Evolutionary conservation across 2,888 invertebrate species (phyloP).

Genomic region (Ryuthela nishihirai): DNA sequence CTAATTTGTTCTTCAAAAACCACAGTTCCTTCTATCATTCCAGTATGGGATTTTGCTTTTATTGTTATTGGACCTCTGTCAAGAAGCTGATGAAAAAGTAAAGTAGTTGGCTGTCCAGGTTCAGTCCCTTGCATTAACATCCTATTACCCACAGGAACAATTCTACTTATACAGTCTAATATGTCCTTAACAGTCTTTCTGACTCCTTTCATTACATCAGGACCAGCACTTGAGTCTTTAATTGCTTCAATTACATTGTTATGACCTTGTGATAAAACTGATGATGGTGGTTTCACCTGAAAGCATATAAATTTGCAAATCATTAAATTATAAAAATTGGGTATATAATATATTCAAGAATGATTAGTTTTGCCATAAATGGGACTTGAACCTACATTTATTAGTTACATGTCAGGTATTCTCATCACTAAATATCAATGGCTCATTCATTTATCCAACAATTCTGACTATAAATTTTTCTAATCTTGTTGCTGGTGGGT

Average conservation of each 20-base stretch:
- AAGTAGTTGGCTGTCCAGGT: constrained; percentile 15
- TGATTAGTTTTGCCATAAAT: too few relatives aligned
- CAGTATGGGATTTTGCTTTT: constrained; percentile 7
- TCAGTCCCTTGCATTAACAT: constrained; percentile 4
- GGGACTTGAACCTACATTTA: too few relatives aligned
- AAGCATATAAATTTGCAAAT: background rate
- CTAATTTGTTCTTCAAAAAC: constrained; percentile 19
- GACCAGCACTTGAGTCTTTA: constrained; percentile 2
- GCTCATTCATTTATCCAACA: too few relatives aligned
- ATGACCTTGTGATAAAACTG: constrained; percentile 18
- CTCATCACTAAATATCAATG: too few relatives aligned
- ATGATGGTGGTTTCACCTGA: constrained; percentile 16
- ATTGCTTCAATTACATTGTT: constrained; percentile 22
- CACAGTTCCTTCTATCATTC: constrained; percentile 23
- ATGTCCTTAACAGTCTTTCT: constrained; percentile 4
- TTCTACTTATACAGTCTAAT: constrained; percentile 15
- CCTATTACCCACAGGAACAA: constrained; percentile 17
- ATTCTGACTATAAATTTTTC: too few relatives aligned
- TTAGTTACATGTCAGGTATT: too few relatives aligned
- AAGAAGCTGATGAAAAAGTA: constrained; percentile 19
- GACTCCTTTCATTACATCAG: constrained; percentile 8
- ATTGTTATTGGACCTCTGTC: constrained; percentile 16
- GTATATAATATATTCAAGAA: too few relatives aligned
- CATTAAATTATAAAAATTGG: background rate
- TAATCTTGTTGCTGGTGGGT: too few relatives aligned